Evolutionary conservation across 2,797 vertebrate genomes (phyloP).

Genomic region (Sebastes hubbsi): DNA sequence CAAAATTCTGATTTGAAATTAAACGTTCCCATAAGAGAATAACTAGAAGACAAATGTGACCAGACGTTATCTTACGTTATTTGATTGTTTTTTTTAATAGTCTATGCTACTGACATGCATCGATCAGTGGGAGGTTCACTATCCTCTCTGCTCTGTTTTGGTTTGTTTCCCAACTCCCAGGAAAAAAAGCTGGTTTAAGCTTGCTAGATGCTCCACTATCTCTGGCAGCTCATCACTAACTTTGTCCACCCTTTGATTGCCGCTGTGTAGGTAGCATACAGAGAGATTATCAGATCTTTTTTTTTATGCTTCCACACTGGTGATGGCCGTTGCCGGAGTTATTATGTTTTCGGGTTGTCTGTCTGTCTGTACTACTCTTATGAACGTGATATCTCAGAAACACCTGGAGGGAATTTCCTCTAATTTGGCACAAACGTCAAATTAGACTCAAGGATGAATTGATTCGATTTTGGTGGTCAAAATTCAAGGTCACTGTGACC

Average conservation of each 20-base stretch:
- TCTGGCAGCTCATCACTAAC: too few species aligned
- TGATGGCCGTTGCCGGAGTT: too few species aligned
- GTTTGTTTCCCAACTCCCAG: neutral
- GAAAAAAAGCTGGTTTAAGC: neutral
- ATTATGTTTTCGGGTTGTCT: too few species aligned
- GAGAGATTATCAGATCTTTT: too few species aligned
- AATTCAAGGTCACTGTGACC: neutral
- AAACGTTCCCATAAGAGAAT: neutral
- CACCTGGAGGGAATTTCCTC: neutral
- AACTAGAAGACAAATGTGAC: neutral
- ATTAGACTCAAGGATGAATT: neutral
- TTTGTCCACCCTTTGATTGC: too few species aligned
- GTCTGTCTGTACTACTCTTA: too few species aligned
- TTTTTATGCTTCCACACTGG: too few species aligned
- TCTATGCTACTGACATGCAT: neutral
- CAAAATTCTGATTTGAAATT: neutral
- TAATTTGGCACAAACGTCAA: neutral
- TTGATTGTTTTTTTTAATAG: neutral
- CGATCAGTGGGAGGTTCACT: neutral
- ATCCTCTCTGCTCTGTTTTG: neutral
- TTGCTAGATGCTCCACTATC: too few species aligned
- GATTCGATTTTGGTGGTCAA: neutral
- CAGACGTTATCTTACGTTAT: rapidly evolving
- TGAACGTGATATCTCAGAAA: too few species aligned
- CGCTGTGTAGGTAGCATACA: too few species aligned